phyloP scores from a whole-genome alignment of 2,113 vertebrate species.

The Chaetops frenatus region DNA sequence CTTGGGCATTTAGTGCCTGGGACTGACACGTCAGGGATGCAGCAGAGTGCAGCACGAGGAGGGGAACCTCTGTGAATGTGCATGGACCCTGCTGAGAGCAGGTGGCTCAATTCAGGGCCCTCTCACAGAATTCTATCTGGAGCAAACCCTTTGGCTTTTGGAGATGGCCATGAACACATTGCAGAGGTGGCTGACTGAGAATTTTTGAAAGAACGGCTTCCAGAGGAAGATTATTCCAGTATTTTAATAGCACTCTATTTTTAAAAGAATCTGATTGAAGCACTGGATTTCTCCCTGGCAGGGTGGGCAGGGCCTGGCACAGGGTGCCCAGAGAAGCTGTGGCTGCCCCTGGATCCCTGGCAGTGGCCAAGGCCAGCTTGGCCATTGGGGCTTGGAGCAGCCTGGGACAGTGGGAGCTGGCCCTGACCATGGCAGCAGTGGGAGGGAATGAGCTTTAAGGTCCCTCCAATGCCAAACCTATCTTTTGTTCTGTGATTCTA shows the following conservation, averaged over 20 bases:
- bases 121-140: background rate
- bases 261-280: background rate
- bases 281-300: rapidly evolving
- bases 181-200: background rate
- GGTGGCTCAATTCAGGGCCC: background rate
- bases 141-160: background rate
- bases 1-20: background rate
- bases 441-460: rapidly evolving
- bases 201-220: background rate
- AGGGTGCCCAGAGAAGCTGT: background rate
- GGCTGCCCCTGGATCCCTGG: background rate
- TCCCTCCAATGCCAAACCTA: background rate
- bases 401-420: background rate
- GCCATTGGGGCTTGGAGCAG: background rate
- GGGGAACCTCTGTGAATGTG: background rate
- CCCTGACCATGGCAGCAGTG: background rate
- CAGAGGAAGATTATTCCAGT: background rate
- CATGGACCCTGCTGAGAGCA: background rate
- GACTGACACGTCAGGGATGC: background rate
- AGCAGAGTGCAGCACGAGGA: background rate
- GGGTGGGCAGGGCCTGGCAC: background rate
- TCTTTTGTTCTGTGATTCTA: background rate
- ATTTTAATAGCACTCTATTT: background rate
- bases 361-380: background rate
- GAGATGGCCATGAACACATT: background rate